Base-by-base conservation (phyloP, 2,113 vertebrate genomes). In the Lagenorhynchus albirostris region DNA sequence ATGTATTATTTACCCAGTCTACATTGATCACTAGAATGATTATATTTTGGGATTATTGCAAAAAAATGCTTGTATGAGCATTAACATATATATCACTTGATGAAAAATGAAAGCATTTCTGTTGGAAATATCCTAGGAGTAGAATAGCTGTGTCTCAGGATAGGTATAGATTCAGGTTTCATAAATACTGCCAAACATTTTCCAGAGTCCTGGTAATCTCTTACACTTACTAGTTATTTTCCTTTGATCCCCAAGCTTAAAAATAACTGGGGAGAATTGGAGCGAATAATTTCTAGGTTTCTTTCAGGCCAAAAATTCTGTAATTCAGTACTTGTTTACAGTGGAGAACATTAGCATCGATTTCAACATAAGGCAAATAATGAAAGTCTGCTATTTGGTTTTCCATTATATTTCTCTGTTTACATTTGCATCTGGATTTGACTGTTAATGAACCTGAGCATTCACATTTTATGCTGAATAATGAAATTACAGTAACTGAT, bases 371-470 rank as follows among this genome's bases (percentile, higher is more conserved):
- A 79, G 38, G 23, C 47, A 85, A 82, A 73, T 80, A 87, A 62
- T 94, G 55, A 95, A 76, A 92, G 71, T 95, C 62, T 96, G 85
- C 53, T 82, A 17, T 67, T 95, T 96, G 82, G 47, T 55, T 96
- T 95, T 94, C 62, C 33, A 71, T 73, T 93, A 41, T 77, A 36
- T 92, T 94, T 95, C 38, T 58, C 33, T n/a, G 15, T 92, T 95
- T 96, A 50, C 95, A 85, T 95, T 93, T 88, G 23, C 41, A 53
- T 83, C 58, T 96, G 87, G 67, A 92, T 91, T 86, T 96, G 90
- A 95, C 90, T 95, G 55, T 80, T 96, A 93, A 91, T 95, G 74
- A 97, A 80, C 62, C 47, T 74, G 18, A 18, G 3, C 55, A 65
- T 89, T 97, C 82, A 74, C n/a, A 87, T 82, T 86, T 92, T 91